A percentile compares a stretch with the other conserved stretches of the same genome.
Conservation (phyloP, 2,113 vertebrate species). For the Eubucco bourcierii region DNA sequence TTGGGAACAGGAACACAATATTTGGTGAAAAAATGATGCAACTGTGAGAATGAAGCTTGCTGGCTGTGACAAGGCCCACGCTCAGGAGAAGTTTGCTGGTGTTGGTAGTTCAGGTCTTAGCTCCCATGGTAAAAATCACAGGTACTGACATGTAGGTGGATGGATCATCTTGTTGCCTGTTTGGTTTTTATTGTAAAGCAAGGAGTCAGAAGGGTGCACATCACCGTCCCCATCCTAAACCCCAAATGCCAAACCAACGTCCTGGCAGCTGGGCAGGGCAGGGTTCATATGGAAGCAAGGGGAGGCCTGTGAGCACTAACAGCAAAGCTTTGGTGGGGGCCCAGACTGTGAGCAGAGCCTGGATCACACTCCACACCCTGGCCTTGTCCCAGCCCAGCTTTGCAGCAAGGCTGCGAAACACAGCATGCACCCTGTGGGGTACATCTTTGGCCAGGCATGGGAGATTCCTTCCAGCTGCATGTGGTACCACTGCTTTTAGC, state of each 20-base stretch:
- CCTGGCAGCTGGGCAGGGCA: rapidly evolving
- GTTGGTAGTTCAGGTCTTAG: neutral
- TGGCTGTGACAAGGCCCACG: neutral
- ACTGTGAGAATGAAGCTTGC: neutral
- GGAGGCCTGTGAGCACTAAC: neutral
- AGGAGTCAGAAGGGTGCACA: neutral
- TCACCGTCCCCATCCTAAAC: neutral
- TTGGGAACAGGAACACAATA: neutral
- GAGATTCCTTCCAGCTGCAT: neutral
- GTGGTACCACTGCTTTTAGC: neutral
- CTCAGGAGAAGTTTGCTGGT: neutral
- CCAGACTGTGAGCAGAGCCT: rapidly evolving
- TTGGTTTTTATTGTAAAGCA: neutral
- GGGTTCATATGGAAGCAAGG: rapidly evolving
- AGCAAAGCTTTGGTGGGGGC: neutral
- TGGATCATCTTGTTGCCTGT: neutral
- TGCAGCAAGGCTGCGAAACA: neutral
- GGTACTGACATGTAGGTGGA: rapidly evolving
- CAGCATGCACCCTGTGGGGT: rapidly evolving
- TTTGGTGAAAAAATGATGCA: neutral
- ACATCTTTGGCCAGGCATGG: neutral
- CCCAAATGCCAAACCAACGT: rapidly evolving
- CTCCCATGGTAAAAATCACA: neutral
- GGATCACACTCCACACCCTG: neutral
- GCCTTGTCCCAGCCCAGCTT: neutral